Evolutionary conservation across 1,140 invertebrate genomes (phyloP).

Genomic region (Coptotermes formosanus): DNA sequence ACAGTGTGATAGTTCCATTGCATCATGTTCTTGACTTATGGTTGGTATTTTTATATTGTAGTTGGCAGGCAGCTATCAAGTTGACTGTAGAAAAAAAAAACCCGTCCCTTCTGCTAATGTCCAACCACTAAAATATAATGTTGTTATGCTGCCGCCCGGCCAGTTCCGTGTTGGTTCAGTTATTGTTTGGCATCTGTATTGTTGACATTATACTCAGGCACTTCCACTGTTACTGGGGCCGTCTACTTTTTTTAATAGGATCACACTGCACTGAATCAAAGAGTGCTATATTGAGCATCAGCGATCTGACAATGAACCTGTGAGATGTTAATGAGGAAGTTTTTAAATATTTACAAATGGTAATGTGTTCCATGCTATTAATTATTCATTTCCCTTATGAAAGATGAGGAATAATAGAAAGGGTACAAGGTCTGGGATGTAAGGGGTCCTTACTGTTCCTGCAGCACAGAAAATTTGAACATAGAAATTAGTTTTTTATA

Average conservation of each 20-base stretch:
- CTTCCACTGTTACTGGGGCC: slow-evolving; percentile 20
- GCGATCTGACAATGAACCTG: neutral
- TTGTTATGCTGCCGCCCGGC: slow-evolving; percentile 26
- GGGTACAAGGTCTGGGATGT: no score
- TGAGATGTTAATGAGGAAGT: neutral
- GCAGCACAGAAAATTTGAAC: neutral
- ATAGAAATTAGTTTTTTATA: neutral
- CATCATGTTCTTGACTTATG: slow-evolving; percentile 22
- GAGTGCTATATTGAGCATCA: neutral
- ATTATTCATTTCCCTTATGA: neutral
- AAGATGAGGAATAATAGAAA: neutral
- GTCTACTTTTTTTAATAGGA: neutral
- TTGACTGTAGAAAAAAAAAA: slow-evolving; percentile 22
- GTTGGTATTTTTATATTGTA: slow-evolving; percentile 35
- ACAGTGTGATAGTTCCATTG: slow-evolving; percentile 29
- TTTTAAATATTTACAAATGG: slow-evolving; percentile 13
- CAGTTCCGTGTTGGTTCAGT: slow-evolving; percentile 20
- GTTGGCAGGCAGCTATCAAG: slow-evolving; percentile 25
- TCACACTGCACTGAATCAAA: neutral
- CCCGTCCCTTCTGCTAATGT: slow-evolving; percentile 33
- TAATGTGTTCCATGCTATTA: neutral
- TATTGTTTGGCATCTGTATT: slow-evolving; percentile 13
- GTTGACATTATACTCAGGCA: slow-evolving; percentile 18
- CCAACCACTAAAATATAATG: slow-evolving; percentile 26
- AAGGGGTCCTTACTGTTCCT: no score